Evolutionary conservation across 2,888 invertebrate genomes (phyloP).

Genomic region (Antheraea yamamai): DNA sequence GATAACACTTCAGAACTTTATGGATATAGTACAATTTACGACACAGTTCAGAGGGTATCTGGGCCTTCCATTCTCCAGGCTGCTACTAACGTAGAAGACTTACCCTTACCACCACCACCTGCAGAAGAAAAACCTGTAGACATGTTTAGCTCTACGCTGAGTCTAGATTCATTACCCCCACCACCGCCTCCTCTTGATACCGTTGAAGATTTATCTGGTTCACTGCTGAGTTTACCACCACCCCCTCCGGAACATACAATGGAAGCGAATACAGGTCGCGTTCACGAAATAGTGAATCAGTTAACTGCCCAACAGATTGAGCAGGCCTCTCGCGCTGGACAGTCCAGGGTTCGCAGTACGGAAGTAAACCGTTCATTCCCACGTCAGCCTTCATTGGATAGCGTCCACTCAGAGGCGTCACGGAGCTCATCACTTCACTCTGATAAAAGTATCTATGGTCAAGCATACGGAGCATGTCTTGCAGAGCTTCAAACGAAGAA

Average conservation of each 20-base stretch:
- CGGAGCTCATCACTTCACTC: constrained; percentile 70
- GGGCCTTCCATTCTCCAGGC: constrained; percentile 26
- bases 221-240: constrained; percentile 89
- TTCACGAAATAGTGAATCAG: constrained; percentile 69
- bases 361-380: constrained; percentile 72
- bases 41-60: constrained; percentile 51
- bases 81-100: constrained; percentile 65
- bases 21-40: constrained; percentile 77
- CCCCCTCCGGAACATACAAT: constrained; percentile 84
- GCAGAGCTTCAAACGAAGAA: constrained; percentile 82
- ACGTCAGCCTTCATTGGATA: constrained; percentile 81
- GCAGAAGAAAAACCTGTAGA: constrained; percentile 74
- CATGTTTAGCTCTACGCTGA: constrained; percentile 89
- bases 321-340: constrained; percentile 60
- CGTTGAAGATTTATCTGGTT: constrained; percentile 84
- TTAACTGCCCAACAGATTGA: constrained; percentile 68
- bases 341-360: constrained; percentile 62
- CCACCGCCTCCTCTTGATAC: constrained; percentile 87
- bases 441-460: constrained; percentile 65
- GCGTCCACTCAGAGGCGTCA: constrained; percentile 78
- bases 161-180: constrained; percentile 90
- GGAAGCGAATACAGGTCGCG: constrained; percentile 62
- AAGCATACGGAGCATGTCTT: constrained; percentile 77
- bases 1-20: constrained; percentile 66
- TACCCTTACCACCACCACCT: constrained; percentile 88